These are phyloP conservation scores for Tiliacea citrago DNA, from an alignment of 2,888 invertebrate genomes.

Conservation along the genomic window DNA sequence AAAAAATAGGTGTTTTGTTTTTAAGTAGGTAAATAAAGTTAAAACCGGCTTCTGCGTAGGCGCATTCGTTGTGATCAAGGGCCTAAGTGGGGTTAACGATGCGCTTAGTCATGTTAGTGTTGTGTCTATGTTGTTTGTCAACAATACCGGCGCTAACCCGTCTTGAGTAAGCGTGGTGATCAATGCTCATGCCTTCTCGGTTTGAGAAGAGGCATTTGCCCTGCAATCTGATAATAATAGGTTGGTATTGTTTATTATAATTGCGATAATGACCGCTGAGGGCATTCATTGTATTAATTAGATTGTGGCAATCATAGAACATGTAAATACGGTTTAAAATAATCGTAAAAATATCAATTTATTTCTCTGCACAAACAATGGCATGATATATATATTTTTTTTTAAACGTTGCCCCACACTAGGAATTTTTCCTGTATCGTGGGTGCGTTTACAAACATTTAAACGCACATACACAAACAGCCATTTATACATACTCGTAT, in stretches of 20 bases:
- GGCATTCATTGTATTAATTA: background rate
- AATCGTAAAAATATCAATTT: too few species aligned
- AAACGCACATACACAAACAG: too few species aligned
- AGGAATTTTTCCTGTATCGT: too few species aligned
- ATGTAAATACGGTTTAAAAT: background rate
- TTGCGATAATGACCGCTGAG: background rate
- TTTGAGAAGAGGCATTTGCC: background rate
- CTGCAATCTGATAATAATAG: too few species aligned
- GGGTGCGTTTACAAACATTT: too few species aligned
- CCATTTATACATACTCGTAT: too few species aligned
- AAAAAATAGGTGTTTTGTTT: background rate
- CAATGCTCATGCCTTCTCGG: background rate
- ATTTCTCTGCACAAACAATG: too few species aligned
- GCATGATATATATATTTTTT: too few species aligned
- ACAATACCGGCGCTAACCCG: constrained; percentile 7
- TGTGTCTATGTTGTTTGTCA: constrained; percentile 37
- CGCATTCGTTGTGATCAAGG: constrained; percentile 13
- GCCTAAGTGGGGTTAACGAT: constrained; percentile 11
- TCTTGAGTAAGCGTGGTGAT: background rate
- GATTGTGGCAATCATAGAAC: too few species aligned
- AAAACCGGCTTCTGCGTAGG: constrained; percentile 36
- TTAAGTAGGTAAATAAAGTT: constrained; percentile 7
- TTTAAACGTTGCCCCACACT: too few species aligned
- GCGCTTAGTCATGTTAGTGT: constrained; percentile 1
- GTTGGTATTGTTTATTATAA: too few species aligned